Percentiles rank a stretch among this genome's conserved stretches.
Conservation (phyloP, 2,113 vertebrate species). For the Semicossyphus pulcher region DNA sequence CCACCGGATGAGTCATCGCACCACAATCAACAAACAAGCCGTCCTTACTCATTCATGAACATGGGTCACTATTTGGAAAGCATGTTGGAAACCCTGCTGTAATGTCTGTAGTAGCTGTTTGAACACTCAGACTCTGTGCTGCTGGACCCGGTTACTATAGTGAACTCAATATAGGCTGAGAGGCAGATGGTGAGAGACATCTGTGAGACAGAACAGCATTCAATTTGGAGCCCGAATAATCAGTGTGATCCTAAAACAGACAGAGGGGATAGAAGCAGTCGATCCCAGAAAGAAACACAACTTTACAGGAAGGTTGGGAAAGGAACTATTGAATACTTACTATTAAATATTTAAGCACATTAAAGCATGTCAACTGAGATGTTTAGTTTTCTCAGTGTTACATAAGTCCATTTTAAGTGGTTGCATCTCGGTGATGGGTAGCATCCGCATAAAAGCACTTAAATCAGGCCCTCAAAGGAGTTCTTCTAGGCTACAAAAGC, state of each 20-base stretch:
- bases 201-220: slow-evolving; percentile 14
- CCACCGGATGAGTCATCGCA: slow-evolving; percentile 13
- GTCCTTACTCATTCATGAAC: slow-evolving; percentile 10
- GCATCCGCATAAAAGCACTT: neutral
- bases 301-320: neutral
- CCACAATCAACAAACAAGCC: slow-evolving; percentile 5
- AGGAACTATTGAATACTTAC: neutral
- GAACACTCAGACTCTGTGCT: neutral
- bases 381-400: neutral
- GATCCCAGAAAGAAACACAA: neutral
- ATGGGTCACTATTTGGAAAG: slow-evolving; percentile 26
- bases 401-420: neutral
- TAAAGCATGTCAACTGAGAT: neutral
- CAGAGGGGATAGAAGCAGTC: neutral
- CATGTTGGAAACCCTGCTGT: slow-evolving; percentile 30
- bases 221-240: slow-evolving; percentile 11
- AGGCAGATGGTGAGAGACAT: slow-evolving; percentile 23
- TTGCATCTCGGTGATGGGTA: neutral
- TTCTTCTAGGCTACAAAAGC: slow-evolving; percentile 1
- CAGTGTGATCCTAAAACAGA: neutral
- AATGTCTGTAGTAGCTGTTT: slow-evolving; percentile 25
- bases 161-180: slow-evolving; percentile 18
- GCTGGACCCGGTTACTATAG: slow-evolving; percentile 12
- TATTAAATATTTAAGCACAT: neutral
- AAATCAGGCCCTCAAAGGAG: neutral